Base-by-base conservation (phyloP, 2,797 vertebrate genomes). In the Thripadectes ignobilis region DNA sequence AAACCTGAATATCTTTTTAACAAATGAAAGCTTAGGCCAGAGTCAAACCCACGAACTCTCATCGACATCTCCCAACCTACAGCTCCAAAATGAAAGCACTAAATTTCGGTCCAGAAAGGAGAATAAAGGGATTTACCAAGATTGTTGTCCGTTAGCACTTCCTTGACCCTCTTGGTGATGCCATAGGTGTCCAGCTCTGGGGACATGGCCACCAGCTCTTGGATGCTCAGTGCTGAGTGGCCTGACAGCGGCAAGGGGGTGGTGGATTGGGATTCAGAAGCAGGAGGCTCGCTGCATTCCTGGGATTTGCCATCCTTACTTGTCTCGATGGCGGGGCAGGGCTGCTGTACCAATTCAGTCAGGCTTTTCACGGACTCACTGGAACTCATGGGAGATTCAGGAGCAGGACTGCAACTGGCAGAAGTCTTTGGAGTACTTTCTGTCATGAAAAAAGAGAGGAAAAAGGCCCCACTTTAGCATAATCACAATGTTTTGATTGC, bases 121-220 rank as follows among this genome's bases (percentile, higher is more conserved):
- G 59, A 85, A 79, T 4, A 59, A 93, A 88, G 88, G 0, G 7
- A 97, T 98, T 98, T 98, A 99, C 99, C 99, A 11, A 99, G 98
- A 97, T 99, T 99, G 97, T 99, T 99, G 98, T 99, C 99, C 0
- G 99, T 99, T 94, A 99, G 98, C 97, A 99, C 99, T 95, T 99
- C 99, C 96, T 99, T 99, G 95, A 99, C 99, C 97, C 99, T 99
- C 98, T 99, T 99, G 46, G 99, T 99, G 95, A 99, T 99, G 97
- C 98, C 98, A 2, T 99, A 99, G 9, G 99, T 99, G 92, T 99
- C 99, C 59, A 99, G 98, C 97, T 99, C 99, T 9, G 99, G 98
- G 83, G 99, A 99, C 98, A 99, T 99, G 43, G 99, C 99, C 7
- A 99, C 99, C 96, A 99, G 97, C 78, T 99, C 99, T 89, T 99